These are phyloP conservation scores for Hylaeus anthracinus DNA, from an alignment of 1,140 invertebrate genomes.

Conservation along the genomic window DNA sequence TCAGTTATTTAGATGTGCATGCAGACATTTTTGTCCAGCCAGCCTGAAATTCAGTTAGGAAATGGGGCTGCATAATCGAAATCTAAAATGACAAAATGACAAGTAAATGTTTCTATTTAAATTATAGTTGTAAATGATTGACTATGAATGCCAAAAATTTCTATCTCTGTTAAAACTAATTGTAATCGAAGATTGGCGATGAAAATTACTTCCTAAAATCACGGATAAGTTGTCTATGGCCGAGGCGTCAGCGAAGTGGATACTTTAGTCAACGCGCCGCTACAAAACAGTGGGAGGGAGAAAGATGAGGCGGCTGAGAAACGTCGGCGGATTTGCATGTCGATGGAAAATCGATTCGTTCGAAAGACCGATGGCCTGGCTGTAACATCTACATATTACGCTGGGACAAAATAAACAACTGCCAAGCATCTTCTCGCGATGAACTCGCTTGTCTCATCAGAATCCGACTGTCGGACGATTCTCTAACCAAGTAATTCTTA, in stretches of 20 bases:
- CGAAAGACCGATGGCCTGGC: slow-evolving; percentile 25
- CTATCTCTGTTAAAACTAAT: not conserved
- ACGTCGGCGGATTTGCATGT: slow-evolving; percentile 42
- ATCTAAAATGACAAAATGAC: too few relatives aligned
- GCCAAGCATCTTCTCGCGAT: slow-evolving; percentile 13
- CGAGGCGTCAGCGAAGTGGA: slow-evolving; percentile 4
- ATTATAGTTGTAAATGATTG: too few relatives aligned
- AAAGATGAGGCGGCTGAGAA: slow-evolving; percentile 30
- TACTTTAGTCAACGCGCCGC: slow-evolving; percentile 9
- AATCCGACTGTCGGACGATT: slow-evolving; percentile 11
- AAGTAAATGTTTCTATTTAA: too few relatives aligned
- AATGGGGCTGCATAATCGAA: too few relatives aligned
- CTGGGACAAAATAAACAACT: slow-evolving; percentile 28
- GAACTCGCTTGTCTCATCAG: slow-evolving; percentile 32
- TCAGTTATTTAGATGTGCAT: too few relatives aligned
- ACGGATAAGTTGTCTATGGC: slow-evolving; percentile 1
- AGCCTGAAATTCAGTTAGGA: too few relatives aligned
- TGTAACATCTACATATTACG: slow-evolving; percentile 35
- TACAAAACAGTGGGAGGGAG: slow-evolving; percentile 17
- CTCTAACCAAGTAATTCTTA: not conserved
- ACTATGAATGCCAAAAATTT: too few relatives aligned
- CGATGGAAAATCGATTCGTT: slow-evolving; percentile 47
- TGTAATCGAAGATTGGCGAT: not conserved
- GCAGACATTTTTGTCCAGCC: too few relatives aligned
- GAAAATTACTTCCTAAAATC: slow-evolving; percentile 10